phyloP scores from a whole-genome alignment of 2,113 vertebrate species.

The Caracal caracal region DNA sequence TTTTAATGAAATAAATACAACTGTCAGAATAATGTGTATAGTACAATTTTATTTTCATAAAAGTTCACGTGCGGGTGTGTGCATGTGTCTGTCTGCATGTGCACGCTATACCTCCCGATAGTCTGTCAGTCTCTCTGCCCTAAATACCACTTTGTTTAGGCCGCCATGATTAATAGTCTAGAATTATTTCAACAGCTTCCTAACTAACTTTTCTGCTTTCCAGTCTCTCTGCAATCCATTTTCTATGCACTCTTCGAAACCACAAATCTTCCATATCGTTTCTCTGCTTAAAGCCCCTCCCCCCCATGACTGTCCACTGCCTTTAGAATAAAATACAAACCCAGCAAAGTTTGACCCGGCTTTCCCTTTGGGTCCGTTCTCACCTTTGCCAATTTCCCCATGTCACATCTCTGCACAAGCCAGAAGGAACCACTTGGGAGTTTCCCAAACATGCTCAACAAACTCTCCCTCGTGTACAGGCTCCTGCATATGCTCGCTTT shows the following conservation, averaged over 20 bases:
- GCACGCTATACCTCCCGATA: background rate
- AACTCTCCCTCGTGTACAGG: background rate
- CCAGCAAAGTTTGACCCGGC: background rate
- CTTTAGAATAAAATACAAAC: background rate
- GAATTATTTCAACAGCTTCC: background rate
- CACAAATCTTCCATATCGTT: background rate
- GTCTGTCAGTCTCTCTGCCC: background rate
- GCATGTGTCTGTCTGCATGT: no score
- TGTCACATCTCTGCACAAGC: background rate
- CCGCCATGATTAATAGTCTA: background rate
- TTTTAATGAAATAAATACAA: background rate
- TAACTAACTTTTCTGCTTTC: background rate
- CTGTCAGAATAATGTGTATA: background rate
- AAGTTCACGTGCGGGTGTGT: background rate
- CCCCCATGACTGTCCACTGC: background rate
- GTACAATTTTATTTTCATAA: background rate
- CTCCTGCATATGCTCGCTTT: background rate
- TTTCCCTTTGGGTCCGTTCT: background rate
- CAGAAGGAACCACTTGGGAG: background rate
- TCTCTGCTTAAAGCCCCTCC: background rate
- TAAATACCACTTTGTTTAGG: background rate
- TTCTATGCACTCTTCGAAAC: background rate
- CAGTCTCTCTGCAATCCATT: background rate
- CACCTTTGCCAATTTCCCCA: background rate
- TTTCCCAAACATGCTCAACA: background rate